Conservation (phyloP, 2,797 vertebrate species). For the Amniataba percoides region DNA sequence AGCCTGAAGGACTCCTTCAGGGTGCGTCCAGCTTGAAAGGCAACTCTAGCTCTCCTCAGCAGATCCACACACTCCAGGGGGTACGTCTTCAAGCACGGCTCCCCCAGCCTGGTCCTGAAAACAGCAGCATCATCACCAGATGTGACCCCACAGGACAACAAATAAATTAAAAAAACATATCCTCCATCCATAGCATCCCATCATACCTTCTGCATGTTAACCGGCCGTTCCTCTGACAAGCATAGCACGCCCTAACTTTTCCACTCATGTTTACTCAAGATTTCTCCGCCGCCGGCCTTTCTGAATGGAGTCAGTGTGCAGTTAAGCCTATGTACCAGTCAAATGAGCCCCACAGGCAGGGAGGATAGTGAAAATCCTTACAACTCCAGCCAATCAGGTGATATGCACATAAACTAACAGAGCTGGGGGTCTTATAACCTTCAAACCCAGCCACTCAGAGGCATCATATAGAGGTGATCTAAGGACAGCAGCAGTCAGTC, state of each 20-base stretch:
- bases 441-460: not conserved
- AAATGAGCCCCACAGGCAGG: constrained; percentile 30
- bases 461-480: not conserved
- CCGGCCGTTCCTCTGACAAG: constrained; percentile 74
- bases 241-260: constrained; percentile 62
- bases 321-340: constrained; percentile 42
- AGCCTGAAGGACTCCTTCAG: constrained; percentile 76
- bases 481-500: not conserved
- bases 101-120: constrained; percentile 78
- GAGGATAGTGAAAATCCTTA: constrained; percentile 48
- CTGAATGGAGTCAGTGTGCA: constrained; percentile 45
- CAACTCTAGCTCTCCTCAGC: constrained; percentile 77
- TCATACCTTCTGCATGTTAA: constrained; percentile 75
- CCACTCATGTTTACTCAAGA: constrained; percentile 63
- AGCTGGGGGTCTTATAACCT: constrained; percentile 18
- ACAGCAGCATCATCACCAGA: constrained; percentile 16
- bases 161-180: not conserved
- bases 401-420: constrained; percentile 32
- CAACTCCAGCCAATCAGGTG: constrained; percentile 66
- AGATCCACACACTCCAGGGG: constrained; percentile 73
- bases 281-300: constrained; percentile 37
- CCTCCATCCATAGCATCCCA: not conserved
- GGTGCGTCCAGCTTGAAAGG: constrained; percentile 79
- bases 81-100: constrained; percentile 73
- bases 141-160: constrained; percentile 5